Conservation (phyloP, 2,113 vertebrate species). For the Columba janthina region DNA sequence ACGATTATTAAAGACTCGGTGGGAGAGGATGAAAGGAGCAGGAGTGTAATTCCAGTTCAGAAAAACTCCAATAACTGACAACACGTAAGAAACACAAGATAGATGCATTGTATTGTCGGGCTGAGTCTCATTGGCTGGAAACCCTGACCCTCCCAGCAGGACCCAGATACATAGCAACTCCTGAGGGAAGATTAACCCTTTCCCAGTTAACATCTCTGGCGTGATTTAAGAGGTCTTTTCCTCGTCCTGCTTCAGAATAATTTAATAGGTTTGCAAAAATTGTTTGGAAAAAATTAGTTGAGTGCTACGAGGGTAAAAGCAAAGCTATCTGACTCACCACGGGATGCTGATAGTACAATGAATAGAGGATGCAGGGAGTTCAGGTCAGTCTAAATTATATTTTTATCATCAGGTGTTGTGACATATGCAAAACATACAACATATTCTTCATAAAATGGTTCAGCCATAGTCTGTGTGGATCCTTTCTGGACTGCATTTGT, state of each 20-base stretch:
- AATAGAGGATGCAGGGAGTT: neutral
- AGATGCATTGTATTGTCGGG: slow-evolving; percentile 38
- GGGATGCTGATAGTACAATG: neutral
- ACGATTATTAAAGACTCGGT: slow-evolving; percentile 40
- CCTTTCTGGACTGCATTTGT: neutral
- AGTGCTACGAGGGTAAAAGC: neutral
- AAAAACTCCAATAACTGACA: slow-evolving; percentile 55
- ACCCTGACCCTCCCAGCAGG: slow-evolving; percentile 40
- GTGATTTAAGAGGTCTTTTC: slow-evolving; percentile 7
- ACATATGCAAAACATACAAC: neutral
- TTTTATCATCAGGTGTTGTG: neutral
- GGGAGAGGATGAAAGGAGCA: slow-evolving; percentile 36
- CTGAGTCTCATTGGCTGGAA: slow-evolving; percentile 35
- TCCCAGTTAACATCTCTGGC: neutral
- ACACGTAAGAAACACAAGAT: slow-evolving; percentile 36
- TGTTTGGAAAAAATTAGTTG: neutral
- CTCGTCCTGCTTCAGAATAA: neutral
- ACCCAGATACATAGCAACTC: slow-evolving; percentile 53
- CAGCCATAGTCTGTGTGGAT: neutral
- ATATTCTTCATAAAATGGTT: neutral
- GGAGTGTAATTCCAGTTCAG: slow-evolving; percentile 55
- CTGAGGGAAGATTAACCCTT: slow-evolving; percentile 53
- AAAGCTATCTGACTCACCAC: neutral
- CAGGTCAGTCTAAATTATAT: neutral
- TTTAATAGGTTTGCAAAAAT: neutral